These are phyloP conservation scores for Echinops telfairi DNA, from an alignment of 2,113 vertebrate genomes.

Conservation along the genomic window DNA sequence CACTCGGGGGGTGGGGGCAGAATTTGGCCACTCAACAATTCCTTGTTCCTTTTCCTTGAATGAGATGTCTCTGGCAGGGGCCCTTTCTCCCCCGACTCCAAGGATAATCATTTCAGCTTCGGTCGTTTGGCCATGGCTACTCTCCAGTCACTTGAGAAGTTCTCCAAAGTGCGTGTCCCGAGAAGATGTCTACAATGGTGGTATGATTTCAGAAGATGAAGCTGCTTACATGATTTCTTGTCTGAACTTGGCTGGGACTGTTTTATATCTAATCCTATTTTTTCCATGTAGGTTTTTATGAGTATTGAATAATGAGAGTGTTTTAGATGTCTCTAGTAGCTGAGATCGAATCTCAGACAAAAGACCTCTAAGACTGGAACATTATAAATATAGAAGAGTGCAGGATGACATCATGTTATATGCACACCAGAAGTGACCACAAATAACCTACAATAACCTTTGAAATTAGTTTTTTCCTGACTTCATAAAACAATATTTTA, in stretches of 20 bases:
- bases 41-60: not conserved
- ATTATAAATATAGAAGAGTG: conserved; percentile 88
- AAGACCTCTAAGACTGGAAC: conserved; percentile 85
- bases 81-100: not conserved
- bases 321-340: conserved; percentile 82
- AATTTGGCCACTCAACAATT: too few relatives aligned
- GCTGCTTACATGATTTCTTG: conserved; percentile 67
- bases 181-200: conserved; percentile 45
- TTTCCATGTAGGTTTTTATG: conserved; percentile 77
- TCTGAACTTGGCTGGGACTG: conserved; percentile 65
- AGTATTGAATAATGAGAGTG: conserved; percentile 79
- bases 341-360: conserved; percentile 85
- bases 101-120: conserved; percentile 6
- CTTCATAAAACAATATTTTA: conserved; percentile 93
- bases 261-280: conserved; percentile 71
- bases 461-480: conserved; percentile 93
- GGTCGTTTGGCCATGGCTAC: conserved; percentile 31
- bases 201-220: conserved; percentile 73
- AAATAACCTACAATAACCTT: conserved; percentile 93
- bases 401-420: conserved; percentile 89
- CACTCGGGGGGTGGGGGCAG: too few relatives aligned
- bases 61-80: not conserved
- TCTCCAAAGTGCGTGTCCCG: conserved; percentile 18
- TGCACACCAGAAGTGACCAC: conserved; percentile 90
- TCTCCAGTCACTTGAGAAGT: conserved; percentile 31